Percentiles rank a stretch among this genome's conserved stretches.
phyloP scores from a whole-genome alignment of 1,140 invertebrate genomes.

The Pogonus chalceus region DNA sequence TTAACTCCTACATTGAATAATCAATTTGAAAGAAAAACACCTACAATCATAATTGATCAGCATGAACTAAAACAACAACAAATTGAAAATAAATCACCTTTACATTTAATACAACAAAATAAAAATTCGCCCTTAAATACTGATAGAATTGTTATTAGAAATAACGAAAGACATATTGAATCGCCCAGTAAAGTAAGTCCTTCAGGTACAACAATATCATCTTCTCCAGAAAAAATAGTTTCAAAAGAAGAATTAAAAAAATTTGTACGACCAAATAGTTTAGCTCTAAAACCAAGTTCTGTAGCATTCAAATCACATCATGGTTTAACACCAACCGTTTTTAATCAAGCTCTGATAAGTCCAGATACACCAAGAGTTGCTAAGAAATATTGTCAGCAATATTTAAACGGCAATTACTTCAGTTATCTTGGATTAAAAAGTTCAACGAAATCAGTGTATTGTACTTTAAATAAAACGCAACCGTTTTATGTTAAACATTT shows the following conservation, averaged over 20 bases:
- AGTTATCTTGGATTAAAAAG: conserved; percentile 85
- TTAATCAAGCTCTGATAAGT: conserved; percentile 68
- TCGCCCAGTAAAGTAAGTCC: conserved; percentile 18
- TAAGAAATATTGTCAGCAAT: conserved; percentile 79
- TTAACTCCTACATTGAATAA: background rate
- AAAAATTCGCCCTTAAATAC: too few species aligned
- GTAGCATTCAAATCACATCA: conserved; percentile 68
- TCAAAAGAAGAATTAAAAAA: conserved; percentile 37
- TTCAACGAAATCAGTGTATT: conserved; percentile 84
- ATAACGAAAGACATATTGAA: background rate
- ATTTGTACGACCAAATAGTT: conserved; percentile 66
- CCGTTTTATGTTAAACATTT: conserved; percentile 90
- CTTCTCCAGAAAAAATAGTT: conserved; percentile 37
- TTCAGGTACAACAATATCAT: conserved; percentile 39
- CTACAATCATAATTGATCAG: background rate
- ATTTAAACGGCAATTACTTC: conserved; percentile 84
- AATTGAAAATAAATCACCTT: too few species aligned
- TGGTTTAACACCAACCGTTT: conserved; percentile 63
- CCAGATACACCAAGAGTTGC: conserved; percentile 82
- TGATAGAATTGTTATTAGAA: background rate
- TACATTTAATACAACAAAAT: background rate
- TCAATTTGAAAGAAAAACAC: background rate
- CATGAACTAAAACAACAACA: background rate
- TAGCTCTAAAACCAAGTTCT: conserved; percentile 71
- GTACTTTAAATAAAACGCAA: conserved; percentile 84